These are phyloP conservation scores for Platichthys flesus DNA, from an alignment of 2,113 vertebrate genomes.

Conservation along the genomic window DNA sequence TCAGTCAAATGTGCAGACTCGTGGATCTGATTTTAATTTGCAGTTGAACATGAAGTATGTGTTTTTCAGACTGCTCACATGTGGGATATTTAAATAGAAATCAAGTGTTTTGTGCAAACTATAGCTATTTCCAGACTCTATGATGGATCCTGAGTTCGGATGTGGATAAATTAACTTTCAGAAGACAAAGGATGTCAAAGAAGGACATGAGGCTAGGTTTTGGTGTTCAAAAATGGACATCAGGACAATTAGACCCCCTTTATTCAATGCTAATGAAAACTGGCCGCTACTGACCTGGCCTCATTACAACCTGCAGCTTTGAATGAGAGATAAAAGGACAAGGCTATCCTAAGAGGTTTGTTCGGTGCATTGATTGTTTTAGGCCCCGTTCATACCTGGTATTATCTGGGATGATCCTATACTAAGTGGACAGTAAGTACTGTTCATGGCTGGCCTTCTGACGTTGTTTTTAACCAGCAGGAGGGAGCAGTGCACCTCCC, in stretches of 20 bases:
- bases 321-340: background rate
- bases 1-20: conserved; percentile 37
- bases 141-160: background rate
- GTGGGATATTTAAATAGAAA: conserved; percentile 24
- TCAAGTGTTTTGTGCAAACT: conserved; percentile 19
- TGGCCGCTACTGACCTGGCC: background rate
- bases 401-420: background rate
- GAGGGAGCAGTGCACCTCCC: background rate
- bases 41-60: conserved; percentile 17
- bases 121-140: conserved; percentile 7
- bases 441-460: background rate
- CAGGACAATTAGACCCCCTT: conserved; percentile 17
- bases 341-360: background rate
- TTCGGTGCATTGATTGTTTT: background rate
- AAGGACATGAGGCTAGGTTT: conserved; percentile 5
- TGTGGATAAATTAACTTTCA: conserved; percentile 28
- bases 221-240: conserved; percentile 2
- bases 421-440: background rate
- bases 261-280: conserved; percentile 17
- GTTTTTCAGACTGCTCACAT: background rate
- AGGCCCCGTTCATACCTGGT: background rate
- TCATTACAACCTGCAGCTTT: background rate
- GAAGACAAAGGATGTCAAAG: conserved; percentile 7
- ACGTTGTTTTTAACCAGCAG: background rate
- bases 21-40: conserved; percentile 43